phyloP scores from a whole-genome alignment of 2,113 vertebrate genomes.

The Phodopus roborovskii region DNA sequence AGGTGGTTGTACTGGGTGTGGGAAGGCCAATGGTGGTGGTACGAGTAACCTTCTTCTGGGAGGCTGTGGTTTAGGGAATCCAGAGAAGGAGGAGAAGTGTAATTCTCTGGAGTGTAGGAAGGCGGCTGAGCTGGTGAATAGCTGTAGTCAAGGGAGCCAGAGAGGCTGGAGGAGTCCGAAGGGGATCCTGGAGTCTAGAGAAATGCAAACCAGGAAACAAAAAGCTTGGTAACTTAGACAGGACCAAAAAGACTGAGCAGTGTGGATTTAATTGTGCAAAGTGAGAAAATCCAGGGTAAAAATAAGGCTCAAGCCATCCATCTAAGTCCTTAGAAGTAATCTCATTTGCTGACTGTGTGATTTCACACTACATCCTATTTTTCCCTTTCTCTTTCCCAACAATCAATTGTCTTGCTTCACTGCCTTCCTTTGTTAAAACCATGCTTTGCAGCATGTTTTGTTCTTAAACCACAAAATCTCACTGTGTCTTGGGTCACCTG shows the following conservation, averaged over 20 bases:
- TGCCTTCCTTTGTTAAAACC: slow-evolving; percentile 72
- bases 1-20: slow-evolving; percentile 70
- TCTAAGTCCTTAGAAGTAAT: slow-evolving; percentile 60
- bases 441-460: slow-evolving; percentile 70
- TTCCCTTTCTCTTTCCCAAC: slow-evolving; percentile 67
- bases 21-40: slow-evolving; percentile 76
- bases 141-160: slow-evolving; percentile 88
- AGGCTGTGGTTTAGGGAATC: slow-evolving; percentile 85
- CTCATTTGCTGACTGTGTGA: slow-evolving; percentile 51
- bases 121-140: slow-evolving; percentile 90
- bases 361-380: slow-evolving; percentile 47
- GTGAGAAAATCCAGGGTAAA: slow-evolving; percentile 8
- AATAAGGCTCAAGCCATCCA: neutral
- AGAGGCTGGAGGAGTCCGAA: slow-evolving; percentile 85
- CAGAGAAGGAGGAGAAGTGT: slow-evolving; percentile 87
- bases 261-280: neutral
- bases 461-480: slow-evolving; percentile 71
- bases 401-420: slow-evolving; percentile 74
- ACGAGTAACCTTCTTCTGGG: slow-evolving; percentile 81
- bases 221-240: slow-evolving; percentile 49
- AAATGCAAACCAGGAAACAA: slow-evolving; percentile 25
- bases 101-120: slow-evolving; percentile 87
- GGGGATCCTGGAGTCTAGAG: slow-evolving; percentile 88
- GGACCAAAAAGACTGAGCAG: slow-evolving; percentile 37
- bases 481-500: slow-evolving; percentile 72